Conservation (phyloP, 2,888 invertebrate species). For the Cryptus viduatorius region DNA sequence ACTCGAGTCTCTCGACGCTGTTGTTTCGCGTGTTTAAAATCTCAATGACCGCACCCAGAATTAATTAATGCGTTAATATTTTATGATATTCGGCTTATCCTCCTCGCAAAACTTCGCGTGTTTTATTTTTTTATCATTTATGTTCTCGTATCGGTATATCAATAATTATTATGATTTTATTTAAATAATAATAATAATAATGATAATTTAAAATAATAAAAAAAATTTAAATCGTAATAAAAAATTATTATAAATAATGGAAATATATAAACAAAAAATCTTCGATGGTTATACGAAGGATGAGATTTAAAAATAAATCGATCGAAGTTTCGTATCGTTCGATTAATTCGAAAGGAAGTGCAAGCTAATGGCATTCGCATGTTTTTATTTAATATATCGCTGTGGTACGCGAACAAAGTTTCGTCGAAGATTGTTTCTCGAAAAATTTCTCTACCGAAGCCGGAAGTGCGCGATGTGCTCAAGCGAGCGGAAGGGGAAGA, state of each 20-base stretch:
- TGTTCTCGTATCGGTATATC: background rate
- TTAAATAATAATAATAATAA: no score
- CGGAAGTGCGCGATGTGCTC: slow-evolving; percentile 58
- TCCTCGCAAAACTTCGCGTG: background rate
- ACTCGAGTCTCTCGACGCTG: slow-evolving; percentile 47
- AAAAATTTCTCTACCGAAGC: slow-evolving; percentile 42
- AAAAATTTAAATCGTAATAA: no score
- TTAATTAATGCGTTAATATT: background rate
- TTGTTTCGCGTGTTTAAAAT: slow-evolving; percentile 57
- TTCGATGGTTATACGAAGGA: no score
- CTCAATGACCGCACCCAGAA: slow-evolving; percentile 28
- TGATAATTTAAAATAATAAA: no score
- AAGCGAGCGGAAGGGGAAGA: slow-evolving; percentile 50
- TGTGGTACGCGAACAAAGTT: slow-evolving; percentile 9
- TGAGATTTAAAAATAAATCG: no score
- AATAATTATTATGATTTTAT: no score
- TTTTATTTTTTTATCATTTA: slow-evolving; percentile 3
- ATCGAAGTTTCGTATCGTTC: no score
- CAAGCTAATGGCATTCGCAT: background rate
- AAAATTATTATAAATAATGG: no score
- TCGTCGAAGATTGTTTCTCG: slow-evolving; percentile 33
- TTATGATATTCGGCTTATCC: background rate
- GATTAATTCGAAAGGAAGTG: no score
- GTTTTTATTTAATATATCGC: background rate
- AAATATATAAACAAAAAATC: no score